Percentiles rank a stretch among this genome's conserved stretches.
These are phyloP conservation scores for Apamea monoglypha DNA, from an alignment of 2,888 invertebrate species.

Conservation along the genomic window DNA sequence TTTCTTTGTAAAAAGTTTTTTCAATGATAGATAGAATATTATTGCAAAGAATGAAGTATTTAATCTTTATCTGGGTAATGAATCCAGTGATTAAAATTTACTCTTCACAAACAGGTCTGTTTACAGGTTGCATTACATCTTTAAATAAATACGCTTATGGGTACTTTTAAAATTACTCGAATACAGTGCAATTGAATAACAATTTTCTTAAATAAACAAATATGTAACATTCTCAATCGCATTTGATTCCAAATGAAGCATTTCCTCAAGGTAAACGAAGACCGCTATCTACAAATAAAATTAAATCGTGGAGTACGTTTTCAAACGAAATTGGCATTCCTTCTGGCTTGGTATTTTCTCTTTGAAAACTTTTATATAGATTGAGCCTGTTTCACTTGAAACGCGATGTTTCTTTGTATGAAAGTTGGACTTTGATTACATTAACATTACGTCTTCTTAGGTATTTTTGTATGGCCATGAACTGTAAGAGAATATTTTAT, in stretches of 20 bases:
- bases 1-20: background rate
- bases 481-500: background rate
- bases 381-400: constrained; percentile 67
- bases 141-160: background rate
- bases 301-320: constrained; percentile 68
- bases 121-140: background rate
- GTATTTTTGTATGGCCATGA: background rate
- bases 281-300: constrained; percentile 68
- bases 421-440: constrained; percentile 66
- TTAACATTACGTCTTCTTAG: constrained; percentile 37
- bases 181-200: constrained; percentile 1
- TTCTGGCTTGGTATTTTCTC: constrained; percentile 67
- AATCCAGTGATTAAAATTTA: background rate
- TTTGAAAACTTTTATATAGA: constrained; percentile 74
- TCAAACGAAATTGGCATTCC: constrained; percentile 78
- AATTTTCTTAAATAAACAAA: constrained; percentile 15
- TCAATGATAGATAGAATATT: background rate
- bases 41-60: background rate
- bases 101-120: background rate
- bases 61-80: background rate
- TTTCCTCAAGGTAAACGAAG: constrained; percentile 57
- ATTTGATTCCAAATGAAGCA: constrained; percentile 58
- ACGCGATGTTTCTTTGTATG: constrained; percentile 61
- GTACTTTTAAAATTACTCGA: background rate
- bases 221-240: constrained; percentile 41